Base-by-base conservation (phyloP, 2,888 invertebrate genomes). In the Drosophila lutescens region DNA sequence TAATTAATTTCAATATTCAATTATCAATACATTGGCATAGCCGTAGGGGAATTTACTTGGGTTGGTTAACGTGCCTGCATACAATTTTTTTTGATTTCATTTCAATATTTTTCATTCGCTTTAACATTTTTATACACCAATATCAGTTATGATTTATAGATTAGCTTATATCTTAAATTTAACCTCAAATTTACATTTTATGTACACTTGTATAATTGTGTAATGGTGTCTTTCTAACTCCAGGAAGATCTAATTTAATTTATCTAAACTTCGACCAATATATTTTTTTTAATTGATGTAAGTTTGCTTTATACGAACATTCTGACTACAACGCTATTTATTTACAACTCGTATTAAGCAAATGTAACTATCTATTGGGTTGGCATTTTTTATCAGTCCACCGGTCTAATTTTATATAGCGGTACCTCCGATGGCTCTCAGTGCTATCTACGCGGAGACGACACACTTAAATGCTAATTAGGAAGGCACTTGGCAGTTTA, bases 401-500 rank as follows among this genome's bases (percentile, higher is more conserved):
- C 26, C 7, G 7, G 26, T 26, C 2, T 7, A 6, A 26, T 7
- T 26, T 68, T 76, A 81, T 13, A 43, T 50, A 44, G 15, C 36
- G 9, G 10, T 10, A 4, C 34, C 34, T 38, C 34, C 38, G 41
- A 23, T 20, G 10, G 44, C 44, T 47, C 46, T 15, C 54, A 58
- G 60, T 12, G 36, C 47, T 36, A 55, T 44, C 20, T 67, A 71
- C 34, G 51, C 36, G n/a, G 15, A 38, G 15, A 41, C 15, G 23
- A 54, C 38, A 46, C 41, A 59, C 80, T 88, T 88, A 84, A 72
- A 72, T 76, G 57, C 81, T 85, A 88, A 74, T 80, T 70, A 80
- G 85, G 80, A 85, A 85, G 85, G 85, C 85, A 85, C 85, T 85
- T 88, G 74, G 80, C 77, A 83, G 78, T 80, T 73, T 30, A 82